Evolutionary conservation across 2,113 vertebrate species (phyloP), one percentile per base, ranked within the genome.

Genomic region (Coptodon rendalli): DNA sequence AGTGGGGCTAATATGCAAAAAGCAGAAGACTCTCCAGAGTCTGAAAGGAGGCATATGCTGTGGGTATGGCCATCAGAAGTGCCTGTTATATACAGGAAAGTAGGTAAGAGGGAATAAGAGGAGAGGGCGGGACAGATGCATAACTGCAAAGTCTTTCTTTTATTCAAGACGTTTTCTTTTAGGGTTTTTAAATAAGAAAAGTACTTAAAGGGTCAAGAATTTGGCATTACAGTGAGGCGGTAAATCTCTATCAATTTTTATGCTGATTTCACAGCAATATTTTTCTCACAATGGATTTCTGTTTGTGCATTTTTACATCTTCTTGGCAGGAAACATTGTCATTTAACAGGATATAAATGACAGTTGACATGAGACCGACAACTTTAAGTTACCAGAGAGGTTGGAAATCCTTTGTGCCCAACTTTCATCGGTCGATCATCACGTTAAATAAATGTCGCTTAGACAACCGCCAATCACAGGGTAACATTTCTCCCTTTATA

Each of bases 21-120:
- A 95, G 94, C 93, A 93, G 94, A 94, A 92, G 94, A 96, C 95
- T 89, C 96, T 97, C 94, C 91, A 96, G 85, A 79, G 85, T 88
- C 91, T 96, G 94, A 96, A 96, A 96, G 94, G 95, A 94, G 95
- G 89, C 96, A 95, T 96, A 96, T 95, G 96, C 84, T 92, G 89
- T 83, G 94, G 90, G 93, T 93, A 92, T 94, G 95, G 94, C 94
- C 79, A 59, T 91, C 85, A 94, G 87, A 93, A 95, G 94, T 91
- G 95, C 40, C 90, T 92, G 90, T 95, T 94, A 85, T 87, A 83
- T 68, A 88, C 80, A 82, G 88, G 81, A 79, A 90, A 91, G 88
- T 78, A 90, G 91, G 78, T 92, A 85, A 94, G 87, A 94, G 89
- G 85, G 71, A 83, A 43, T 27, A 24, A 57, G 90, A 91, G 90